Conservation (phyloP, 2,113 vertebrate genomes). For the Mesoclemmys tuberculata region DNA sequence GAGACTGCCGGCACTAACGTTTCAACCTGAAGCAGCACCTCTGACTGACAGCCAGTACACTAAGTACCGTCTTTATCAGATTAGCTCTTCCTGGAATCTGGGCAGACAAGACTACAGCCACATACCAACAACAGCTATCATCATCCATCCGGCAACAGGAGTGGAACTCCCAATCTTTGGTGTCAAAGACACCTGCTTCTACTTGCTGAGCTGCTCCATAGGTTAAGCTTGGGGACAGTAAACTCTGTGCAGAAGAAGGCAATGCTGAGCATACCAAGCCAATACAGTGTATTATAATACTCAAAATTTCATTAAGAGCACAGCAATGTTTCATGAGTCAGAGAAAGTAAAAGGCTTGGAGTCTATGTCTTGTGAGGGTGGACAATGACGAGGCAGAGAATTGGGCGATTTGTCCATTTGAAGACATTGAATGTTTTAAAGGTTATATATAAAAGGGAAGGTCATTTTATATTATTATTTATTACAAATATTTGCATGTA, state of each 20-base stretch:
- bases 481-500: no score
- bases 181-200: background rate
- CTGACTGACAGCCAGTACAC: background rate
- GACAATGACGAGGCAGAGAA: background rate
- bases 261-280: background rate
- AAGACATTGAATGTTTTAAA: constrained; percentile 14
- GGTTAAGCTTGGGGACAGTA: background rate
- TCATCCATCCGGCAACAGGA: background rate
- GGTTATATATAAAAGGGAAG: background rate
- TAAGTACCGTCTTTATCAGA: background rate
- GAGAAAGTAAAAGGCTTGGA: background rate
- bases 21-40: background rate
- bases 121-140: background rate
- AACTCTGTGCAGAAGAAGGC: background rate
- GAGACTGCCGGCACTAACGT: background rate
- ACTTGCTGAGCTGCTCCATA: background rate
- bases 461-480: background rate
- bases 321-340: background rate
- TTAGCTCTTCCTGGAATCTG: constrained; percentile 20
- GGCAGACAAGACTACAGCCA: background rate
- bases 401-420: background rate
- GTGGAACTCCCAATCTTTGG: background rate
- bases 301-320: background rate
- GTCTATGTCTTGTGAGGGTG: background rate
- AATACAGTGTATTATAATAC: background rate